A percentile compares a stretch with the other conserved stretches of the same genome.
Conservation (phyloP, 2,797 vertebrate species). For the Anniella stebbinsi region DNA sequence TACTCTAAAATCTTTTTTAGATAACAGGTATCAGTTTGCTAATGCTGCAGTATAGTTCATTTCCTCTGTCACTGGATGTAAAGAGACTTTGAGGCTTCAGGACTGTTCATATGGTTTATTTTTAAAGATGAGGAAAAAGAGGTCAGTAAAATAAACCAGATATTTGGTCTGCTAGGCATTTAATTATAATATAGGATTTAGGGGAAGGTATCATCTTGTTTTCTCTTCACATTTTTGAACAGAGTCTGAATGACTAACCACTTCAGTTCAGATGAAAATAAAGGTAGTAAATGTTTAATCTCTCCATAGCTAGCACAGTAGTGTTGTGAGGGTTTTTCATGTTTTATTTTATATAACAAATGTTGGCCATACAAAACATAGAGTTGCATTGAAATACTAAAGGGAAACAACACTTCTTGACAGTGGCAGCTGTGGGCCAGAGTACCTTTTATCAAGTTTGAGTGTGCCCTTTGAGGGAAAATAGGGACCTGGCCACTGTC, state of each 20-base stretch:
- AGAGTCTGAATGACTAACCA: background rate
- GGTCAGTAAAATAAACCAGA: conserved; percentile 1
- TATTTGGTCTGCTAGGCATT: background rate
- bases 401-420: background rate
- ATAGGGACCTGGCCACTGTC: no score
- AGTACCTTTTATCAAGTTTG: background rate
- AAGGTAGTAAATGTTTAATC: background rate
- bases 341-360: background rate
- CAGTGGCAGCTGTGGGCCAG: background rate
- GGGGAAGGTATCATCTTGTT: background rate
- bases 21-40: background rate
- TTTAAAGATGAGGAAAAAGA: background rate
- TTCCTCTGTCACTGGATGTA: background rate
- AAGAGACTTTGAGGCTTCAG: background rate
- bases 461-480: background rate
- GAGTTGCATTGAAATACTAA: background rate
- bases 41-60: background rate
- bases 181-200: background rate
- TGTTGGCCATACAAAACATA: background rate
- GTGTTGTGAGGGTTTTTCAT: no score
- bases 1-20: conserved; percentile 45
- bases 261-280: background rate
- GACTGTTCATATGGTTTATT: background rate
- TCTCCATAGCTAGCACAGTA: background rate
- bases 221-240: background rate